Evolutionary conservation across 1,140 invertebrate genomes (phyloP), one percentile per base, ranked within the genome.

Genomic region (Drosophila pandora): DNA sequence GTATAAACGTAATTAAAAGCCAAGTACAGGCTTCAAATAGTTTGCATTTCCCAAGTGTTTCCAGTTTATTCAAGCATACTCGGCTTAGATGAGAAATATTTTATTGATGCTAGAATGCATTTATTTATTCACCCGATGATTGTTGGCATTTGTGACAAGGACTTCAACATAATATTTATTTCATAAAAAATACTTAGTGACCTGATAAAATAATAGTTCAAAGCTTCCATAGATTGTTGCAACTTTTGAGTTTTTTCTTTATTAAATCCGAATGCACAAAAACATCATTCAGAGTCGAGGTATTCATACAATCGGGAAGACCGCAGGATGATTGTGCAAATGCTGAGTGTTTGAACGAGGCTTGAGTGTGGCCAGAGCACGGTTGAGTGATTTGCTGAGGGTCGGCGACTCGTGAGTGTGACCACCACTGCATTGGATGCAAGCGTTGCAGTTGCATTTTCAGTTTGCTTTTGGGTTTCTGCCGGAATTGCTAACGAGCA

Each of bases 361-460:
- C 67, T 70, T 43, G 69, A 73, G 69, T 73, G 69, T 63, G 58
- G 70, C 64, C 64, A 69, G 63, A 25, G 47, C 70, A 73, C 52
- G 70, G 69, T 30, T 61, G 70, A 73, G 70, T 52, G 70, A 37
- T 13, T 60, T 23, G 45, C 34, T 41, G 58, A 60, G 58, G 28
- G 50, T n/a, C 49, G 49, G 49, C 23, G 8, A 67, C 62, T 55
- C 65, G 21, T 62, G 70, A 72, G 70, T 73, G 68, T 62, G 70
- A 72, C 68, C 70, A 45, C 60, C 59, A 21, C 28, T 52, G 59
- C 34, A 22, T 52, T 52, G 39, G 63, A 48, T 39, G 56, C 65
- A 49, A 71, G 21, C 54, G 49, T 68, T 67, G 53, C 60, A 48
- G 30, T 30, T 68, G 64, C 56, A 37, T 12, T 37, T 37, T 37